These are phyloP conservation scores for Xiphophorus birchmanni DNA, from an alignment of 2,797 vertebrate genomes.

Conservation along the genomic window DNA sequence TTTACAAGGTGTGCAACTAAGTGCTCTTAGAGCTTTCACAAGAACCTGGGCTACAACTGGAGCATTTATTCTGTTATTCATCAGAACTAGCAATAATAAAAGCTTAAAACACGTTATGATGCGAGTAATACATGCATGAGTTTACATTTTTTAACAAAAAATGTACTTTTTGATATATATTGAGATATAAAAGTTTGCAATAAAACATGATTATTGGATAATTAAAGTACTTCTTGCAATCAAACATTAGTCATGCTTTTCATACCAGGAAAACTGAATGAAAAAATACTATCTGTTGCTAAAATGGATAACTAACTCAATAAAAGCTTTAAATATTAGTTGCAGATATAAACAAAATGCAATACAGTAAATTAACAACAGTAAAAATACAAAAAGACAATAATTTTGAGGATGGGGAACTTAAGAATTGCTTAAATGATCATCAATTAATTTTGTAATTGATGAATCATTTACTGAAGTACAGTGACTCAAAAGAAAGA, in stretches of 20 bases:
- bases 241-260: background rate
- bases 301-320: background rate
- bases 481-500: too few species aligned
- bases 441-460: too few species aligned
- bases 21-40: background rate
- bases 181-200: background rate
- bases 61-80: background rate
- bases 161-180: background rate
- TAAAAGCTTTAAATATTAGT: background rate
- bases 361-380: background rate
- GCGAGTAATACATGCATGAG: background rate
- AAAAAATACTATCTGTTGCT: background rate
- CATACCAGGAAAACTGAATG: background rate
- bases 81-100: background rate
- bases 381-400: background rate
- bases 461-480: too few species aligned
- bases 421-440: too few species aligned
- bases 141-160: background rate
- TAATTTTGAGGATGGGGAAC: background rate
- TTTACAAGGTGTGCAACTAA: background rate
- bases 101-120: background rate
- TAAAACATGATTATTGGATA: background rate
- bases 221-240: background rate
- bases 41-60: background rate
- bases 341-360: constrained; percentile 1